Evolutionary conservation across 2,113 vertebrate genomes (phyloP).

Genomic region (Amphilophus citrinellus): DNA sequence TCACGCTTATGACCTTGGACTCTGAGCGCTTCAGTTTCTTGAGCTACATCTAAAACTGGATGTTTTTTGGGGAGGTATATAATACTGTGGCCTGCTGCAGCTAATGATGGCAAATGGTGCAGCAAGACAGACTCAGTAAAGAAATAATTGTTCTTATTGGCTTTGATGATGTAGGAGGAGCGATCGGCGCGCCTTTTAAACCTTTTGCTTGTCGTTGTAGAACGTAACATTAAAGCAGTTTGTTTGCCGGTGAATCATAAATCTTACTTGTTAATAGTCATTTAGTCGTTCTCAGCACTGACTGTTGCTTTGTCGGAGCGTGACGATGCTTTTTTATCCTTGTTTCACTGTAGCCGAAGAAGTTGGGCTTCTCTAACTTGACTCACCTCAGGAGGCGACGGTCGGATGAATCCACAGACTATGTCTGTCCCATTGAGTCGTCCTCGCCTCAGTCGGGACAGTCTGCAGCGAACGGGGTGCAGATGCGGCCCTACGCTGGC

Average conservation of each 20-base stretch:
- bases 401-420: slow-evolving; percentile 91
- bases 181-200: background rate
- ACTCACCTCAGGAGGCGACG: slow-evolving; percentile 92
- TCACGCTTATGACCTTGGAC: slow-evolving; percentile 9
- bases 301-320: accelerated
- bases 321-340: background rate
- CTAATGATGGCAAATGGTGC: background rate
- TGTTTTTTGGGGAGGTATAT: background rate
- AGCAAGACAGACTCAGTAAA: background rate
- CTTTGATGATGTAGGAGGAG: background rate
- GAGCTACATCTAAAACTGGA: background rate
- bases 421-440: slow-evolving; percentile 90
- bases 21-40: background rate
- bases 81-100: background rate
- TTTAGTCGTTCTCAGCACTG: accelerated
- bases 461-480: slow-evolving; percentile 76
- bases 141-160: background rate
- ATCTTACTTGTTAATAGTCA: too few relatives aligned
- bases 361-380: slow-evolving; percentile 93
- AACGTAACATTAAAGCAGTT: background rate
- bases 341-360: slow-evolving; percentile 87
- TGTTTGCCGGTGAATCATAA: too few relatives aligned
- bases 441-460: slow-evolving; percentile 26
- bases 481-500: slow-evolving; percentile 79
- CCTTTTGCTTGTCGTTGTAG: background rate